These are phyloP conservation scores for Sitta europaea DNA, from an alignment of 2,113 vertebrate species.

Conservation along the genomic window DNA sequence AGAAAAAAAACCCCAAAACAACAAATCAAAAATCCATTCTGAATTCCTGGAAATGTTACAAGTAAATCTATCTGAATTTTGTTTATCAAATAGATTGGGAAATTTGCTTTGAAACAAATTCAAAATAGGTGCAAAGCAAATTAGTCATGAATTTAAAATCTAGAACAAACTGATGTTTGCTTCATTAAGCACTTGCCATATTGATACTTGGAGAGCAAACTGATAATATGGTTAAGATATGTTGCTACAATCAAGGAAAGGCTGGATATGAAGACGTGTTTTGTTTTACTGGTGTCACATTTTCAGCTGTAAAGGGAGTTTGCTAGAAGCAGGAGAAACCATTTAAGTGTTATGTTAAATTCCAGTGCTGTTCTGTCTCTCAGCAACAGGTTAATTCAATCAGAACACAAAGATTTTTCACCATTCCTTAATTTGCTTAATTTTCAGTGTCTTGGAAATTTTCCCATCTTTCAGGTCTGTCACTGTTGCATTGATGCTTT, in stretches of 20 bases:
- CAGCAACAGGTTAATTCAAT: conserved; percentile 59
- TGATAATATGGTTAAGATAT: background rate
- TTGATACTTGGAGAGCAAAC: background rate
- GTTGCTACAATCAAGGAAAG: background rate
- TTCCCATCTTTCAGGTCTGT: conserved; percentile 38
- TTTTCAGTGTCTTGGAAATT: conserved; percentile 65
- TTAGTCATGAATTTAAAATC: background rate
- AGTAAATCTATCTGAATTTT: background rate
- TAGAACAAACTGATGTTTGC: background rate
- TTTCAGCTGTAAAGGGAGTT: background rate
- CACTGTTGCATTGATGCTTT: background rate
- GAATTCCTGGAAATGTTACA: background rate
- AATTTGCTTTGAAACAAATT: background rate
- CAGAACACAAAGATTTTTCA: conserved; percentile 61
- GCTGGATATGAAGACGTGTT: background rate
- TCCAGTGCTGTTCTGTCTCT: conserved; percentile 18
- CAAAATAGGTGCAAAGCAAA: background rate
- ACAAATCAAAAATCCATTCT: too few species aligned
- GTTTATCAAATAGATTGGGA: background rate
- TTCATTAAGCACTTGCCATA: background rate
- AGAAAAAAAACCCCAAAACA: background rate
- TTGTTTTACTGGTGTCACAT: background rate
- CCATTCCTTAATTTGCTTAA: conserved; percentile 70
- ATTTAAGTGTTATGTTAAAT: conserved; percentile 26
- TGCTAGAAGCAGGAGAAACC: background rate